Percentiles rank a stretch among this genome's conserved stretches.
These are phyloP conservation scores for Cantharis nigra DNA, from an alignment of 2,888 invertebrate species.

Conservation along the genomic window DNA sequence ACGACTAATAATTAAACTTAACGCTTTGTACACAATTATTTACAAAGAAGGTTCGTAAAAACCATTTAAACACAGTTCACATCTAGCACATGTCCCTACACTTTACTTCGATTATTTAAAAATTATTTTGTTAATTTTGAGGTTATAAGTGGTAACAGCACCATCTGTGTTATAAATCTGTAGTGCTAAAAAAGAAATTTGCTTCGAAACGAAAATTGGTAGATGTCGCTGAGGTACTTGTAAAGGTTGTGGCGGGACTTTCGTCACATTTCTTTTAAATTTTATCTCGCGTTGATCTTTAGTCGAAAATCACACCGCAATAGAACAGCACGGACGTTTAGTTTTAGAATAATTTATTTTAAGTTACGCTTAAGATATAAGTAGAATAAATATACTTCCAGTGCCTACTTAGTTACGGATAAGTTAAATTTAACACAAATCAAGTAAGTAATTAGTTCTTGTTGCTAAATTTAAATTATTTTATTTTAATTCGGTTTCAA, in stretches of 20 bases:
- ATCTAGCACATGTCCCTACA: neutral
- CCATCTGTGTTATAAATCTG: neutral
- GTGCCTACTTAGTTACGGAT: neutral
- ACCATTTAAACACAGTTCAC: neutral
- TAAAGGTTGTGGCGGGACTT: neutral
- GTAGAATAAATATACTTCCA: neutral
- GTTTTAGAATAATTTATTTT: neutral
- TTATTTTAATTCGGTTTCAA: neutral
- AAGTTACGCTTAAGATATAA: neutral
- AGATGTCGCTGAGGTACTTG: neutral
- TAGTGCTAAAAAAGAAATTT: too few species aligned
- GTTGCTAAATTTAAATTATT: neutral
- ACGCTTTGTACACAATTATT: neutral
- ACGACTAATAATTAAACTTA: conserved; percentile 4
- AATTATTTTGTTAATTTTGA: neutral
- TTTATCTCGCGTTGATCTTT: neutral
- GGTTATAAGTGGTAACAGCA: neutral
- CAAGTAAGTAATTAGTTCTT: neutral
- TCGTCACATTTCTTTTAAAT: neutral
- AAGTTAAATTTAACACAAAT: neutral
- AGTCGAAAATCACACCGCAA: neutral
- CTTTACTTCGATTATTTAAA: neutral
- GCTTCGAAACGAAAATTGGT: too few species aligned
- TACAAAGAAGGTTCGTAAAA: neutral
- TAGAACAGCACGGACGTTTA: neutral